A percentile compares a stretch with the other conserved stretches of the same genome.
Evolutionary conservation across 2,888 invertebrate genomes (phyloP).

Genomic region (Conchocele bisecta): DNA sequence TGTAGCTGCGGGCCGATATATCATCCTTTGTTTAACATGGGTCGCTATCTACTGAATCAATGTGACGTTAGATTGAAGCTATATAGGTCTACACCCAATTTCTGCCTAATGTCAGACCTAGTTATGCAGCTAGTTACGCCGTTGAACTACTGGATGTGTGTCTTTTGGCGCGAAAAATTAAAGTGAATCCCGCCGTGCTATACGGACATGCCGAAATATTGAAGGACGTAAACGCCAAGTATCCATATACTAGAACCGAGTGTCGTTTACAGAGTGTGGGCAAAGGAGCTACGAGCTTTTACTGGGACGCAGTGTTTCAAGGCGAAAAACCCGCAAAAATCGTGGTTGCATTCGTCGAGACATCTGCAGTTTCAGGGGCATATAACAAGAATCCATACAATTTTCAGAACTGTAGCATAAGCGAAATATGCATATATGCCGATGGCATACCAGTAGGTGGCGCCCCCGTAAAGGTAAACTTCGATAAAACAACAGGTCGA

Average conservation of each 20-base stretch:
- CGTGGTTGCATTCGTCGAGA: slow-evolving; percentile 26
- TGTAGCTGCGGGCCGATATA: slow-evolving; percentile 41
- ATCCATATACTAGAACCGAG: slow-evolving; percentile 22
- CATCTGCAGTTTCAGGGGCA: slow-evolving; percentile 16
- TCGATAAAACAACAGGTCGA: not conserved
- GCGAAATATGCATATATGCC: slow-evolving; percentile 8
- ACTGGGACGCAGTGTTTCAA: slow-evolving; percentile 38
- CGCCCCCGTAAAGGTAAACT: slow-evolving; percentile 26
- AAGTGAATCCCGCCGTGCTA: slow-evolving; percentile 24
- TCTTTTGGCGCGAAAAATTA: not conserved
- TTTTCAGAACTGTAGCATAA: slow-evolving; percentile 29
- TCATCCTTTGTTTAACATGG: not conserved
- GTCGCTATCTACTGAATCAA: slow-evolving; percentile 5
- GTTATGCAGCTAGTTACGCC: not conserved
- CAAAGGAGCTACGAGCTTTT: slow-evolving; percentile 5
- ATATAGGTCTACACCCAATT: not conserved
- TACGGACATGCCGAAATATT: slow-evolving; percentile 31
- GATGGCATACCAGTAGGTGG: slow-evolving; percentile 25
- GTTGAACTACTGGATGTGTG: not conserved
- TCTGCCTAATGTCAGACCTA: not conserved
- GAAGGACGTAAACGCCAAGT: slow-evolving; percentile 14
- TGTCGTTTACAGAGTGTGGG: slow-evolving; percentile 18
- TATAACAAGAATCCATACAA: slow-evolving; percentile 26
- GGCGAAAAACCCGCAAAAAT: slow-evolving; percentile 18
- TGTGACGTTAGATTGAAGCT: slow-evolving; percentile 5